These are phyloP conservation scores for Amiota communis DNA, from an alignment of 2,888 invertebrate genomes.

Conservation along the genomic window DNA sequence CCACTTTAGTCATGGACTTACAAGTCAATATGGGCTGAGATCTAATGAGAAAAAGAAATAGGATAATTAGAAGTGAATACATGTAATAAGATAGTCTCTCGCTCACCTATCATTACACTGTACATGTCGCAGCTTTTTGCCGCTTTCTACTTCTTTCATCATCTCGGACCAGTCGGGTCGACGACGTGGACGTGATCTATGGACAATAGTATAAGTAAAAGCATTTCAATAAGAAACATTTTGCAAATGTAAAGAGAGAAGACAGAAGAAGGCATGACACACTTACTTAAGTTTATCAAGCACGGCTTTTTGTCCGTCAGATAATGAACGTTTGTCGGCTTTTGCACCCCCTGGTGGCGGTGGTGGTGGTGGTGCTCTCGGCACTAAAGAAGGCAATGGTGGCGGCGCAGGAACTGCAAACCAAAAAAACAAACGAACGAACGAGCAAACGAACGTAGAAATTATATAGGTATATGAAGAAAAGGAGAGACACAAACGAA, in stretches of 20 bases:
- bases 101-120: slow-evolving; percentile 86
- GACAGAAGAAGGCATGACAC: background rate
- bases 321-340: slow-evolving; percentile 77
- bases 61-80: background rate
- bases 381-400: slow-evolving; percentile 71
- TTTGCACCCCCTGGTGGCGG: slow-evolving; percentile 80
- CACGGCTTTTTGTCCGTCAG: slow-evolving; percentile 78
- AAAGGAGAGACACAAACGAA: slow-evolving; percentile 18
- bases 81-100: background rate
- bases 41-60: slow-evolving; percentile 65
- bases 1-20: slow-evolving; percentile 79
- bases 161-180: slow-evolving; percentile 92
- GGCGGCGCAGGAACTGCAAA: slow-evolving; percentile 71
- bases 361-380: slow-evolving; percentile 80
- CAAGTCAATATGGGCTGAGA: slow-evolving; percentile 78
- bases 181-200: slow-evolving; percentile 81
- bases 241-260: slow-evolving; percentile 12
- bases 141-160: slow-evolving; percentile 93
- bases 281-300: slow-evolving; percentile 81
- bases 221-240: background rate
- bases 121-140: slow-evolving; percentile 85
- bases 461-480: slow-evolving; percentile 7
- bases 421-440: background rate
- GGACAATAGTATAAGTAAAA: slow-evolving; percentile 31
- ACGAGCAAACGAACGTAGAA: background rate